A percentile compares a stretch with the other conserved stretches of the same genome.
Evolutionary conservation across 2,113 vertebrate genomes (phyloP).

Genomic region (Arizona elegans): DNA sequence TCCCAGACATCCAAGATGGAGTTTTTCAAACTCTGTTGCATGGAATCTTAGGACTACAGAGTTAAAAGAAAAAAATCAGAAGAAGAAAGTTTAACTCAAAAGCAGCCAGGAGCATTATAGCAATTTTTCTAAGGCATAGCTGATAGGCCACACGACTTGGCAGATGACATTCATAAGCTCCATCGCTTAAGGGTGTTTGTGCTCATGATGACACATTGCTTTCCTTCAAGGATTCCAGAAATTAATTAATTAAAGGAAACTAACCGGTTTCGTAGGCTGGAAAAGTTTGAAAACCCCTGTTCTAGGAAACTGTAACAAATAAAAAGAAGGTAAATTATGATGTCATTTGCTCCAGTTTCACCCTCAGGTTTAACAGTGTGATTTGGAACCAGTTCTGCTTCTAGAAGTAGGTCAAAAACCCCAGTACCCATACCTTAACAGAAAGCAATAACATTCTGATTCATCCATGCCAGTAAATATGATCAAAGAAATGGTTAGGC

Average conservation of each 20-base stretch:
- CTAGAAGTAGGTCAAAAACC: conserved; percentile 5
- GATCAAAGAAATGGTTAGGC: conserved; percentile 23
- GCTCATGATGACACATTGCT: not conserved
- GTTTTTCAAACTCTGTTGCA: not conserved
- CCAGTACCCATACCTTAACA: not conserved
- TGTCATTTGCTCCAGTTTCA: not conserved
- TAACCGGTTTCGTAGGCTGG: not conserved
- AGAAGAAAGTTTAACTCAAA: not conserved
- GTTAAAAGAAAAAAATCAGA: not conserved
- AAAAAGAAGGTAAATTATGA: conserved; percentile 6
- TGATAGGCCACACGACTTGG: not conserved
- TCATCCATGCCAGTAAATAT: conserved; percentile 18
- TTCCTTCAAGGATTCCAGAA: not conserved
- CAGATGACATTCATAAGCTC: not conserved
- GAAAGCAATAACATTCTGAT: conserved; percentile 31
- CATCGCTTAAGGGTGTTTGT: not conserved
- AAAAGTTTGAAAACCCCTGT: not conserved
- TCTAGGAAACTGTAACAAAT: not conserved
- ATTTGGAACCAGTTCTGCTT: conserved; percentile 22
- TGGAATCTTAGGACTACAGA: not conserved
- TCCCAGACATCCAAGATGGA: not conserved
- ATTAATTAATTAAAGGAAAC: not conserved
- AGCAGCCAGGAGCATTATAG: not conserved
- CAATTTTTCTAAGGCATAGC: not conserved
- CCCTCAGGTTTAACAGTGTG: not conserved